Conservation (phyloP, 1,140 invertebrate species). For the Campoletis sonorensis region DNA sequence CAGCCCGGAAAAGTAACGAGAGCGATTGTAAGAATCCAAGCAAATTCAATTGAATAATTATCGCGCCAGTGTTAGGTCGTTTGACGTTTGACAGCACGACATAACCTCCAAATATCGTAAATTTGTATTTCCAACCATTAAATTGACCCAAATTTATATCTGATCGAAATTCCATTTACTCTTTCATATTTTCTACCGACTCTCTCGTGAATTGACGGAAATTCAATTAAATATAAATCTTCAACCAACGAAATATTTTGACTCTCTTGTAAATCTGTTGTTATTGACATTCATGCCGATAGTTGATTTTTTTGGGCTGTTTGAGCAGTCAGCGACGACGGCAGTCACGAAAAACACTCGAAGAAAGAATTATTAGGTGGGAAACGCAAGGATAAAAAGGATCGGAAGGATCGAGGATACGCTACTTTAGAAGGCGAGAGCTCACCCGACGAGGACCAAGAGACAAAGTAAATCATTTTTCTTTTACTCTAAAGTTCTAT, state of each 20-base stretch:
- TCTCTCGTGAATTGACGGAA: not conserved
- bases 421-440: conserved; percentile 94
- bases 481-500: not conserved
- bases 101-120: conserved; percentile 25
- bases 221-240: not conserved
- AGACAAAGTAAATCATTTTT: conserved; percentile 83
- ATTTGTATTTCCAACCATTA: too few species aligned
- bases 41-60: conserved; percentile 30
- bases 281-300: not conserved
- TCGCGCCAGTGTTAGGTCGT: not conserved
- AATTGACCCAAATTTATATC: too few species aligned
- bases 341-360: conserved; percentile 84
- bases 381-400: conserved; percentile 88
- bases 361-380: conserved; percentile 86
- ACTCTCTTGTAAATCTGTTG: not conserved
- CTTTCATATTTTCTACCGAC: conserved; percentile 7
- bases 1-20: conserved; percentile 86
- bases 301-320: conserved; percentile 52
- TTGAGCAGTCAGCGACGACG: conserved; percentile 84
- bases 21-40: conserved; percentile 85
- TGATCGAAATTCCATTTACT: not conserved
- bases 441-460: conserved; percentile 91
- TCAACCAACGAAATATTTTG: not conserved
- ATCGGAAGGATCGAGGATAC: conserved; percentile 91
- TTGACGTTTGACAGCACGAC: conserved; percentile 31